Conservation (phyloP, 2,888 invertebrate species). For the Argyra leucocephala region DNA sequence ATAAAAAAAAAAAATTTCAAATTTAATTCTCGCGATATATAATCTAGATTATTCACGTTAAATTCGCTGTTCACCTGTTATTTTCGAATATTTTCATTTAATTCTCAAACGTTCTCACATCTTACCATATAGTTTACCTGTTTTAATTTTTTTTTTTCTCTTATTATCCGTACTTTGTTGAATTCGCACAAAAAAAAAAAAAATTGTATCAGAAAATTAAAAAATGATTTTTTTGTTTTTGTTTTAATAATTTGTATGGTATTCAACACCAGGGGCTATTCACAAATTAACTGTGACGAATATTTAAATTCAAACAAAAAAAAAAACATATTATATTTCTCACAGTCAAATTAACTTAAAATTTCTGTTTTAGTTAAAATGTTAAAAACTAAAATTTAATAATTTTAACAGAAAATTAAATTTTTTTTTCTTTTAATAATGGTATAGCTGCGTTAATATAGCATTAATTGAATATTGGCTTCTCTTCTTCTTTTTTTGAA, state of each 20-base stretch:
- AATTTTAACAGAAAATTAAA: no score
- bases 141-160: neutral
- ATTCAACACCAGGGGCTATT: neutral
- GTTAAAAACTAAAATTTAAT: no score
- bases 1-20: neutral
- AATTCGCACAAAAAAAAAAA: neutral
- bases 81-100: neutral
- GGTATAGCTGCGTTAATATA: no score
- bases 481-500: no score
- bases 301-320: no score
- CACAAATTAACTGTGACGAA: neutral
- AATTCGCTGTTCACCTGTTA: neutral
- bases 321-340: no score
- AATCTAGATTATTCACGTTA: conserved; percentile 1
- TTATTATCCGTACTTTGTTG: neutral
- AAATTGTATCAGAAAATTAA: neutral
- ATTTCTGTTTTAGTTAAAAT: no score
- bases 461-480: no score
- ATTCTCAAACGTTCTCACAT: conserved; percentile 2
- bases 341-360: no score
- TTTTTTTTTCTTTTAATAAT: no score
- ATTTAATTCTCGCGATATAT: neutral
- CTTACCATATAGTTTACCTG: neutral
- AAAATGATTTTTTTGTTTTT: neutral
- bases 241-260: neutral